Percentiles rank a stretch among this genome's conserved stretches.
Conservation (phyloP, 2,888 invertebrate species). For the Volucella inflata region DNA sequence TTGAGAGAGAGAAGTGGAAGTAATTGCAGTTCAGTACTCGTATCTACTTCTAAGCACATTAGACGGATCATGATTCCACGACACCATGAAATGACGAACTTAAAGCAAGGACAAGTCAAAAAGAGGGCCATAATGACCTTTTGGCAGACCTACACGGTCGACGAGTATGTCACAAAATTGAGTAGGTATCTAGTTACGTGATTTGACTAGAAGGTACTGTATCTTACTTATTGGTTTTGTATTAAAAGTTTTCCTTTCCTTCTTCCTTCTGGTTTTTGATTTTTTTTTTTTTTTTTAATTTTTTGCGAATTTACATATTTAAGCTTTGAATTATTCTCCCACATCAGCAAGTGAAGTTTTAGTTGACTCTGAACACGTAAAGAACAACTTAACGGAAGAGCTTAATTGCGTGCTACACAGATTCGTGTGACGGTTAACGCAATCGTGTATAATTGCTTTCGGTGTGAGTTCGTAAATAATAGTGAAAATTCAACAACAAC, state of each 20-base stretch:
- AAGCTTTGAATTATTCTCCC: constrained; percentile 31
- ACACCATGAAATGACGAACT: constrained; percentile 57
- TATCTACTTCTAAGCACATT: constrained; percentile 42
- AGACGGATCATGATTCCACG: constrained; percentile 57
- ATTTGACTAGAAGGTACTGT: constrained; percentile 50
- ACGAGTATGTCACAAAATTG: neutral
- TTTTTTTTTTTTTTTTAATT: constrained; percentile 18
- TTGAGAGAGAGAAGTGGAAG: constrained; percentile 64
- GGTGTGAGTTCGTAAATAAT: constrained; percentile 36
- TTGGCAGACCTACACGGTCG: constrained; percentile 53
- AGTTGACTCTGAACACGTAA: constrained; percentile 52
- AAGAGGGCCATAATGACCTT: constrained; percentile 3
- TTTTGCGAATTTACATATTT: constrained; percentile 51
- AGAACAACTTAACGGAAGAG: constrained; percentile 55
- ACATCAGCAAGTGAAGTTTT: constrained; percentile 26
- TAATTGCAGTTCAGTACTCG: constrained; percentile 57
- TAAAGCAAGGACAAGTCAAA: constrained; percentile 49
- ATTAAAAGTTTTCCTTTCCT: constrained; percentile 13
- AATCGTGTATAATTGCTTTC: constrained; percentile 61
- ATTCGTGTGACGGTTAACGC: constrained; percentile 65
- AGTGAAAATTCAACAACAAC: neutral
- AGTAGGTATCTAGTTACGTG: constrained; percentile 59
- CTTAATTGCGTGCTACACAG: constrained; percentile 62
- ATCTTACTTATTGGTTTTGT: constrained; percentile 2
- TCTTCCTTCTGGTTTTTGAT: neutral